phyloP scores from a whole-genome alignment of 2,113 vertebrate genomes.

The Holacanthus passer region DNA sequence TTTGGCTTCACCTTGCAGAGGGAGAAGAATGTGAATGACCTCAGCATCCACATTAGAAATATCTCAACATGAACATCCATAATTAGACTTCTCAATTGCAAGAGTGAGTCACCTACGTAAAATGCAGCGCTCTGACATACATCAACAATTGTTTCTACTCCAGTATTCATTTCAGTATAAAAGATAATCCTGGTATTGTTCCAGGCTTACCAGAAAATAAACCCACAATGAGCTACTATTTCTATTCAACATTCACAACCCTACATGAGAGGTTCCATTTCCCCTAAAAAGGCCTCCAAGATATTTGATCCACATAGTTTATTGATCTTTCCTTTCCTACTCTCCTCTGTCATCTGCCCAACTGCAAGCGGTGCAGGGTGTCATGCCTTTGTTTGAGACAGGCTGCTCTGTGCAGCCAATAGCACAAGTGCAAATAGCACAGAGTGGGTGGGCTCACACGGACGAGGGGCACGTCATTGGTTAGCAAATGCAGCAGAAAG shows the following conservation, averaged over 20 bases:
- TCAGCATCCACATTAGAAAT: background rate
- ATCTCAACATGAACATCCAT: background rate
- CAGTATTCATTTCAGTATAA: background rate
- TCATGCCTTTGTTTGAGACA: conserved; percentile 19
- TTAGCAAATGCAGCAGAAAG: conserved; percentile 14
- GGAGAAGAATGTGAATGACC: background rate
- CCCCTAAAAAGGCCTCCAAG: conserved; percentile 31
- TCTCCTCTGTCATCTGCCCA: conserved; percentile 35
- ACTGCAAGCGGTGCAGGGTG: background rate
- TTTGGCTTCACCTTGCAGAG: conserved; percentile 12
- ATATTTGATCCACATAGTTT: conserved; percentile 59
- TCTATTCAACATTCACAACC: background rate
- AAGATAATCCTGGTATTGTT: background rate
- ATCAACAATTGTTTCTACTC: background rate
- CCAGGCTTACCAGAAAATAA: conserved; percentile 6
- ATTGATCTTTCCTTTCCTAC: conserved; percentile 47
- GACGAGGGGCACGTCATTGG: conserved; percentile 22
- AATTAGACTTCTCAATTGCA: background rate
- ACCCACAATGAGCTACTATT: background rate
- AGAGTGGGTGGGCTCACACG: conserved; percentile 11
- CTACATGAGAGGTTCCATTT: background rate
- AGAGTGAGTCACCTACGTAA: background rate
- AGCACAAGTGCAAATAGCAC: background rate
- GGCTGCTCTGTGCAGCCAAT: conserved; percentile 33
- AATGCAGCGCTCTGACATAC: conserved; percentile 4